Evolutionary conservation across 1,140 invertebrate species (phyloP).

Genomic region (Oncopeltus fasciatus): DNA sequence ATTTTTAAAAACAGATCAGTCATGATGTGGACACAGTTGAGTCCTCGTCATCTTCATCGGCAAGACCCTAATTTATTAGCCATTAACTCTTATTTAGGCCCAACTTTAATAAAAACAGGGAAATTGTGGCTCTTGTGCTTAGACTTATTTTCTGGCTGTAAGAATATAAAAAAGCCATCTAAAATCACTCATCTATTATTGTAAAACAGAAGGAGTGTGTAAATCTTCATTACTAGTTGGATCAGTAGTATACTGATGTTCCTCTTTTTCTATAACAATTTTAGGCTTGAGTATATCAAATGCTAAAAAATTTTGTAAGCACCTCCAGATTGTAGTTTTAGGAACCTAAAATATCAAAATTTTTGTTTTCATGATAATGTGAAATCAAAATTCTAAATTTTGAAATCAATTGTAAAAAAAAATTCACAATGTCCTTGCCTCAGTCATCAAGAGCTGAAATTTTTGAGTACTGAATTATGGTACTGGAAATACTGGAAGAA

Average conservation of each 20-base stretch:
- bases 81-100: neutral
- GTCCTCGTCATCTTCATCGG: too few species aligned
- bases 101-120: neutral
- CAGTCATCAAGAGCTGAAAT: too few species aligned
- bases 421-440: too few species aligned
- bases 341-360: neutral
- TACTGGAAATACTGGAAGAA: too few species aligned
- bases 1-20: too few species aligned
- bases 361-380: too few species aligned
- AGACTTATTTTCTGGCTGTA: neutral
- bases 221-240: too few species aligned
- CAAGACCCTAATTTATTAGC: neutral
- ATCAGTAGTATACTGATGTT: neutral
- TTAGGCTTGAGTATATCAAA: neutral
- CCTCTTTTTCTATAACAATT: neutral
- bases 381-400: too few species aligned
- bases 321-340: neutral
- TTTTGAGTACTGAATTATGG: too few species aligned
- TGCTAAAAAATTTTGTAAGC: neutral
- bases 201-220: too few species aligned
- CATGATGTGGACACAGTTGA: too few species aligned
- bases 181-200: neutral
- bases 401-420: too few species aligned
- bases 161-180: neutral
- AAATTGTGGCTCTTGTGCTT: neutral